Percentiles rank a stretch among this genome's conserved stretches.
Conservation (phyloP, 1,140 invertebrate species). For the Conus betulinus region DNA sequence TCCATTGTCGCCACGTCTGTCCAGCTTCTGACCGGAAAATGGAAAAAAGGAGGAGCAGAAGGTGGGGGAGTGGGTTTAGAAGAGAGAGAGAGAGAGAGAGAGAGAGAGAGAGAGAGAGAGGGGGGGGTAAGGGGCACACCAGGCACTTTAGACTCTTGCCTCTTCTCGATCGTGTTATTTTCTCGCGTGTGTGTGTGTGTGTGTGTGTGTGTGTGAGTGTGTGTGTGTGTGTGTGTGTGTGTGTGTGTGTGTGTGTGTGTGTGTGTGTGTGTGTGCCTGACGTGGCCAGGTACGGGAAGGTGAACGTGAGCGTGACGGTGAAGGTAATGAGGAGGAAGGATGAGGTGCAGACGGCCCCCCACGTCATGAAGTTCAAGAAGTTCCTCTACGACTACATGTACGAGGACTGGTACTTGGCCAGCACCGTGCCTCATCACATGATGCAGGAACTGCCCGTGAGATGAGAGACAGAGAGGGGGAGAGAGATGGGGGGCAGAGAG, state of each 20-base stretch:
- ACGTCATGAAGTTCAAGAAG: slow-evolving; percentile 68
- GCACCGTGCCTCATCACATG: slow-evolving; percentile 68
- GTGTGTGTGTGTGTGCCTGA: not conserved
- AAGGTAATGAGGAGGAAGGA: slow-evolving; percentile 52
- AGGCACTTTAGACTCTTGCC: no score
- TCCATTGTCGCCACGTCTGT: no score
- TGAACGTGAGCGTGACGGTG: slow-evolving; percentile 66
- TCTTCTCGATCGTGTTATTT: no score
- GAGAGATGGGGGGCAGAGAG: no score
- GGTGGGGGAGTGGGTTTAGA: no score
- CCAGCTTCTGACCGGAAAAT: no score
- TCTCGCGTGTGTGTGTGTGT: no score
- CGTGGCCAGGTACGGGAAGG: slow-evolving; percentile 62
- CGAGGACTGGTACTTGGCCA: slow-evolving; percentile 73
- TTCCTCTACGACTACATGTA: slow-evolving; percentile 73
- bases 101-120: not conserved
- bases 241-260: not conserved
- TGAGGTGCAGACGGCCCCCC: slow-evolving; percentile 32
- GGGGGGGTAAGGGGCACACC: no score
- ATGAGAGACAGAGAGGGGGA: not conserved
- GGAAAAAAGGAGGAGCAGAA: no score
- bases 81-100: slow-evolving; percentile 6
- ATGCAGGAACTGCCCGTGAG: slow-evolving; percentile 69
- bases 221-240: not conserved
- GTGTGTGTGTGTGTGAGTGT: not conserved